Conservation (phyloP, 2,888 invertebrate genomes). For the Pheosia tremula region DNA sequence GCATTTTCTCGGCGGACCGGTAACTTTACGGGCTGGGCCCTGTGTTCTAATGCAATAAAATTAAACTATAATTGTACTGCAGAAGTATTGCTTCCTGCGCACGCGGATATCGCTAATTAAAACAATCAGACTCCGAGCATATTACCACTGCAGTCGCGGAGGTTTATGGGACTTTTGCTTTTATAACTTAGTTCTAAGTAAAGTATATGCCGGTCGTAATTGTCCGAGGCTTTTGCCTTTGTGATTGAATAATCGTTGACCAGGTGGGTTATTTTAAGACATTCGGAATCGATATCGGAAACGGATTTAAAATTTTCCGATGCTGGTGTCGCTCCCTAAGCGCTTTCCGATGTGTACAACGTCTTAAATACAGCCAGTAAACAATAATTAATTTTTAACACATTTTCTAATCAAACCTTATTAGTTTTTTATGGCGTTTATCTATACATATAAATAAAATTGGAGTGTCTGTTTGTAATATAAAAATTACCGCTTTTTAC, state of each 20-base stretch:
- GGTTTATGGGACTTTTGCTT: conserved; percentile 3
- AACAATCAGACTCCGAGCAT: background rate
- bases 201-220: background rate
- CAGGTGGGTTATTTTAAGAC: too few species aligned
- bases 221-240: background rate
- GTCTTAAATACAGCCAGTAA: too few species aligned
- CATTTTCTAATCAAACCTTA: too few species aligned
- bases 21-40: conserved; percentile 1
- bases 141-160: background rate
- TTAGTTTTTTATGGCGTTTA: too few species aligned
- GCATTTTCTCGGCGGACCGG: background rate
- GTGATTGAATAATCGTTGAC: background rate
- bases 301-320: too few species aligned
- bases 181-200: background rate
- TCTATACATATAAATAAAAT: too few species aligned
- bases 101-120: conserved; percentile 5
- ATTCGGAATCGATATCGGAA: too few species aligned
- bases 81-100: conserved; percentile 7
- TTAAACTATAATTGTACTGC: conserved; percentile 6
- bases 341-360: too few species aligned
- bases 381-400: too few species aligned
- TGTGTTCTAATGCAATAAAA: conserved; percentile 3
- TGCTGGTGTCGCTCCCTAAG: too few species aligned
- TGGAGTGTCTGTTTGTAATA: too few species aligned
- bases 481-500: too few species aligned